Evolutionary conservation across 2,797 vertebrate genomes (phyloP), one percentile per base, ranked within the genome.

Genomic region (Sebastes minor): DNA sequence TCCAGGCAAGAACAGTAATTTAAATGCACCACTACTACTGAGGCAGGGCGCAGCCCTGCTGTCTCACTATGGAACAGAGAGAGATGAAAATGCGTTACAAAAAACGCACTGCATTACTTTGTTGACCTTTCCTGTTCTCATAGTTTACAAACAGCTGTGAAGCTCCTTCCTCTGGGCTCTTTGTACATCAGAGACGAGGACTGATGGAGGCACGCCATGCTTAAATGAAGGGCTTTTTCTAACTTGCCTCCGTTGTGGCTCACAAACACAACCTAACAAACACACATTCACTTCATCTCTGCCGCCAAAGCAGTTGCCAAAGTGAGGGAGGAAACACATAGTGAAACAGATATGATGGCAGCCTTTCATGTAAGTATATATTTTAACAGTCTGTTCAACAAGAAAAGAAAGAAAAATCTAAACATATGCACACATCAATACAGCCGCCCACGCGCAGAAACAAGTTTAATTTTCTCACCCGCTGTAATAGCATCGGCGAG

Each of bases 121-220:
- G 91, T 94, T 95, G 95, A 95, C 95, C 95, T 96, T 94, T 96
- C 91, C 94, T 93, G 89, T 94, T 94, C 91, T 91, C 88, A 84
- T 93, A 92, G 92, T 95, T 95, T 95, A 95, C 95, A 96, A 95
- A 95, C 95, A 95, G 94, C 94, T 95, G 93, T 94, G 93, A 94
- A 95, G 95, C 93, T 91, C 90, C 92, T 93, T 95, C 94, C 93
- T 95, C 90, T 94, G 90, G 93, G 94, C 93, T 95, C 93, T 95
- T 94, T 94, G 94, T 95, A 95, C 94, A 94, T 95, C 95, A 96
- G 86, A 95, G 91, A 84, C 88, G 69, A 71, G 90, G 93, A 91
- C 91, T 91, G 93, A 94, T 90, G 94, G 93, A 94, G 89, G 93
- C 89, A 90, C 86, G 91, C 87, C 92, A 89, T 89, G 91, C 94